phyloP scores from a whole-genome alignment of 2,797 vertebrate genomes.

The Coreius guichenoti region DNA sequence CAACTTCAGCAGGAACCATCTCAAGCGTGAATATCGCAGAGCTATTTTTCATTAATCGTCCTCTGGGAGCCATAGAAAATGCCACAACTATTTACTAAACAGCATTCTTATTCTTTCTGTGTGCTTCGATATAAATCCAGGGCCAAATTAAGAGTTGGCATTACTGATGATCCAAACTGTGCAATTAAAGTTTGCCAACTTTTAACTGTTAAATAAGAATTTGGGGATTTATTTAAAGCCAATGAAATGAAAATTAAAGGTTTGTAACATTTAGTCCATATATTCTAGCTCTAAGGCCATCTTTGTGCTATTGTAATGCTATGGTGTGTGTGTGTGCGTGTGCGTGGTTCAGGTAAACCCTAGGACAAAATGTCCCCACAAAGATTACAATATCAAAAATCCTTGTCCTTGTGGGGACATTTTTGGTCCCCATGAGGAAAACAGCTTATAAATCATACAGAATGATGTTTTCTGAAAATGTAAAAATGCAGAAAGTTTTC shows the following conservation, averaged over 20 bases:
- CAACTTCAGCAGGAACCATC: conserved; percentile 16
- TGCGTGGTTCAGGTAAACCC: too few relatives aligned
- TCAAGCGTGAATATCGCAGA: conserved; percentile 11
- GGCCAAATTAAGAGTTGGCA: conserved; percentile 14
- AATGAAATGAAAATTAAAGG: neutral
- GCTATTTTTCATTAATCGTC: conserved; percentile 45
- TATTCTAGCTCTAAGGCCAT: neutral
- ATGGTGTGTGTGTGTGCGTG: neutral
- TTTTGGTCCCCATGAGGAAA: too few relatives aligned
- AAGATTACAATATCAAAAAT: too few relatives aligned
- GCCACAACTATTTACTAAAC: conserved; percentile 7
- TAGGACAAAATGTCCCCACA: too few relatives aligned
- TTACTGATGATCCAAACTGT: conserved; percentile 1
- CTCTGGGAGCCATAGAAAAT: conserved; percentile 11
- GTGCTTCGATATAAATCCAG: neutral
- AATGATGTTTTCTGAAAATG: too few relatives aligned
- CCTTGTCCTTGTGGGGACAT: too few relatives aligned
- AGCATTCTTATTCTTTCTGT: neutral
- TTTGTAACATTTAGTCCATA: neutral
- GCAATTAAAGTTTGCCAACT: neutral
- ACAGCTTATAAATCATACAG: too few relatives aligned
- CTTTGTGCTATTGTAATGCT: neutral
- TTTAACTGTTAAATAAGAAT: neutral
- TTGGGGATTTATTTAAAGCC: neutral
- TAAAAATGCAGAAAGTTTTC: too few relatives aligned